Percentiles rank a stretch among this genome's conserved stretches.
Evolutionary conservation across 2,113 vertebrate species (phyloP).

Genomic region (Labrus mixtus): DNA sequence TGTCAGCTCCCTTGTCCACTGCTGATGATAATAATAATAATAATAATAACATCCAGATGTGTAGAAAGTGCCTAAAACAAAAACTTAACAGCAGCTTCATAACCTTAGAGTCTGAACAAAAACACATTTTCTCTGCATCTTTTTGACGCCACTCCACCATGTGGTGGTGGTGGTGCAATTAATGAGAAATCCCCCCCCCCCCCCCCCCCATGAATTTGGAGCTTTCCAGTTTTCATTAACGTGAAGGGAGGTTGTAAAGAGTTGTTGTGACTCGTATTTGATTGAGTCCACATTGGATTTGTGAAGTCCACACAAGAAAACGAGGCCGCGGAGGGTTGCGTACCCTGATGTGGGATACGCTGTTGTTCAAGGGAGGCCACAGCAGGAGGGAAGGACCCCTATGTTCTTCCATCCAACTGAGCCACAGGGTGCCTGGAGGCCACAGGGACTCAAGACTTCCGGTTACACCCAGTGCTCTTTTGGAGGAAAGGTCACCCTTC

Average conservation of each 20-base stretch:
- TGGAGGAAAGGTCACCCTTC: slow-evolving; percentile 70
- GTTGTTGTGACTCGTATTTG: not conserved
- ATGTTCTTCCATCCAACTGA: slow-evolving; percentile 22
- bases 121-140: slow-evolving; percentile 59
- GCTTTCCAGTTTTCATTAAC: slow-evolving; percentile 62
- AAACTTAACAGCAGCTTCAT: slow-evolving; percentile 70
- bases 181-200: slow-evolving; percentile 48
- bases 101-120: slow-evolving; percentile 51
- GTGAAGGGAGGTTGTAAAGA: slow-evolving; percentile 5
- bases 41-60: slow-evolving; percentile 20
- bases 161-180: slow-evolving; percentile 51
- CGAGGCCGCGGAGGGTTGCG: not conserved
- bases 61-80: slow-evolving; percentile 53
- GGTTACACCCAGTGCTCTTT: slow-evolving; percentile 39
- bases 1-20: not conserved
- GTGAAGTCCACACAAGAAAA: not conserved
- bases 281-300: not conserved
- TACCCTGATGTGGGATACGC: too few species aligned
- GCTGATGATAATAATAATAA: not conserved
- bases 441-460: slow-evolving; percentile 52
- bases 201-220: slow-evolving; percentile 37
- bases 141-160: slow-evolving; percentile 43
- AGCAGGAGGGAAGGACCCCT: slow-evolving; percentile 8
- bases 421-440: slow-evolving; percentile 55
- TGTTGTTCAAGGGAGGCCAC: slow-evolving; percentile 2